Percentiles rank a stretch among this genome's conserved stretches.
Conservation (phyloP, 2,113 vertebrate species). For the Bettongia penicillata region DNA sequence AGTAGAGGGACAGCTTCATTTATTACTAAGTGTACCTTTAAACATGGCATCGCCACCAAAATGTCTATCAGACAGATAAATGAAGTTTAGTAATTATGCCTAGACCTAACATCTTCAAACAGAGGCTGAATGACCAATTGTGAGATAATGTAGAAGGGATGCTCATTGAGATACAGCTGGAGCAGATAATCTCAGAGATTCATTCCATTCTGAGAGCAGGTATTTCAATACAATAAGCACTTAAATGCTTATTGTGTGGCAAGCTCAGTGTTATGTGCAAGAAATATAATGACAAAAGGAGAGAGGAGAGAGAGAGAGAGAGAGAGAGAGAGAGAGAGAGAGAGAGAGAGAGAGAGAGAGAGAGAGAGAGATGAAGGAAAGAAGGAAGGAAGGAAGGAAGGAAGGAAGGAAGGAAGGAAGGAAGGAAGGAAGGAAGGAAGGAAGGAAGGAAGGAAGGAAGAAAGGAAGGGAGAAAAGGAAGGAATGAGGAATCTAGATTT, state of each 20-base stretch:
- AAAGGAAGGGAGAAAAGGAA: too few species aligned
- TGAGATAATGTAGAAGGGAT: neutral
- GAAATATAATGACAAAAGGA: too few species aligned
- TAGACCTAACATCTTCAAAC: neutral
- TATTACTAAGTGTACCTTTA: neutral
- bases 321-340: too few species aligned
- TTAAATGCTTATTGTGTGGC: neutral
- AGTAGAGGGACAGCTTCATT: neutral
- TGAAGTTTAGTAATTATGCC: neutral
- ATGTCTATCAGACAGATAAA: neutral
- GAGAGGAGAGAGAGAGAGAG: too few species aligned
- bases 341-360: too few species aligned
- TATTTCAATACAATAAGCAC: neutral
- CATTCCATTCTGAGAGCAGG: neutral
- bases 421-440: too few species aligned
- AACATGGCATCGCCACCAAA: neutral
- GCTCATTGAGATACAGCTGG: neutral
- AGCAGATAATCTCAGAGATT: neutral
- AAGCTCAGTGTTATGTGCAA: neutral
- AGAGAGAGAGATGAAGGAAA: rapidly evolving
- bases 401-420: too few species aligned
- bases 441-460: too few species aligned
- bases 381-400: too few species aligned
- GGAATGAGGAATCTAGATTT: neutral
- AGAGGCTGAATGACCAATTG: neutral